phyloP scores from a whole-genome alignment of 2,888 invertebrate genomes.

The Blastobasis adustella region DNA sequence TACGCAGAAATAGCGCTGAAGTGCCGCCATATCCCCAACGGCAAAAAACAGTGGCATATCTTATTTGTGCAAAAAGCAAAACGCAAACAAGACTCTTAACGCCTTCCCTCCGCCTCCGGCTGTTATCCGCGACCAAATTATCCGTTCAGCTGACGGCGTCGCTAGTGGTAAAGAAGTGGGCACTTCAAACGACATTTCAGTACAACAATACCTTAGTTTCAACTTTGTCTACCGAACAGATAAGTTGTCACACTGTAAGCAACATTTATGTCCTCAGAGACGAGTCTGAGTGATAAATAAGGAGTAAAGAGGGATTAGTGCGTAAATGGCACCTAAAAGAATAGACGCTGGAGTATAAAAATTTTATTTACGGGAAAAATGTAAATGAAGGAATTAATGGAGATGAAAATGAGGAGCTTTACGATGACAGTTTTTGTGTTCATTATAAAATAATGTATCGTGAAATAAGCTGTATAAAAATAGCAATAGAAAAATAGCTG shows the following conservation, averaged over 20 bases:
- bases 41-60: slow-evolving; percentile 9
- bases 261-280: slow-evolving; percentile 25
- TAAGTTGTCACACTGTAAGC: slow-evolving; percentile 15
- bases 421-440: neutral
- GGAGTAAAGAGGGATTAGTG: slow-evolving; percentile 19
- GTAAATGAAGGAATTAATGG: neutral
- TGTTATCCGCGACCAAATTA: slow-evolving; percentile 7
- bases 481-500: too few species aligned
- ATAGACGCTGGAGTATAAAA: slow-evolving; percentile 7
- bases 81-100: slow-evolving; percentile 46
- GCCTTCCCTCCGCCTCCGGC: slow-evolving; percentile 25
- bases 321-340: slow-evolving; percentile 26
- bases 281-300: slow-evolving; percentile 19
- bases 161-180: too few species aligned
- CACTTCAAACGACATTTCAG: too few species aligned
- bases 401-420: neutral
- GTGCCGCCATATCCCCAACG: neutral
- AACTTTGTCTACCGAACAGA: too few species aligned
- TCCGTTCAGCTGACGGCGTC: too few species aligned
- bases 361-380: slow-evolving; percentile 2
- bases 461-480: too few species aligned
- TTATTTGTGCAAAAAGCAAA: slow-evolving; percentile 34
- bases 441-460: slow-evolving; percentile 4
- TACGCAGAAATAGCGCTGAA: too few species aligned
- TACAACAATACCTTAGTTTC: too few species aligned